Conservation (phyloP, 2,888 invertebrate genomes). For the Acleris holmiana region DNA sequence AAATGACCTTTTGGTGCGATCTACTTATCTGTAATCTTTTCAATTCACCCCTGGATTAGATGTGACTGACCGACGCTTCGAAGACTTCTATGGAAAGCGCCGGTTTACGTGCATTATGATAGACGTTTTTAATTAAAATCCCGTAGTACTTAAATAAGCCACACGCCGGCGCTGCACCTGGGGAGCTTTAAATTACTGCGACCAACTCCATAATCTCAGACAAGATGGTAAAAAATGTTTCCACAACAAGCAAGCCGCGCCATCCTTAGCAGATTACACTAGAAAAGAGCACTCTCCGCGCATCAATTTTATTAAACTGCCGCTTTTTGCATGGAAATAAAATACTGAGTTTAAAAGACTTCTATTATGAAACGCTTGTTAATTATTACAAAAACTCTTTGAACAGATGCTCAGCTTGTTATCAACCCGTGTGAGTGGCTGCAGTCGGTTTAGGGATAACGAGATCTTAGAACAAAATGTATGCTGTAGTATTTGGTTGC, state of each 20-base stretch:
- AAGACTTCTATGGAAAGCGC: background rate
- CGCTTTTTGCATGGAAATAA: constrained; percentile 73
- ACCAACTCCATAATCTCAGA: constrained; percentile 45
- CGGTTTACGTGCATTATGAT: constrained; percentile 54
- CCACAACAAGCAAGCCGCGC: constrained; percentile 45
- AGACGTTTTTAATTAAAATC: constrained; percentile 76
- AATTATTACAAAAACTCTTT: constrained; percentile 75
- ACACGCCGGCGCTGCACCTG: constrained; percentile 69
- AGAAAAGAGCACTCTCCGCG: constrained; percentile 58
- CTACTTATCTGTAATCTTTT: too few species aligned
- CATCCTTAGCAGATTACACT: constrained; percentile 42
- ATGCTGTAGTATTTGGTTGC: background rate
- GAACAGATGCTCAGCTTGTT: background rate
- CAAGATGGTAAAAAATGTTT: constrained; percentile 51
- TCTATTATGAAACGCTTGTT: constrained; percentile 75
- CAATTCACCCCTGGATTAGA: too few species aligned
- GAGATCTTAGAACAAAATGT: too few species aligned
- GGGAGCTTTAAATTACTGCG: constrained; percentile 66
- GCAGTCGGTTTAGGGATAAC: background rate
- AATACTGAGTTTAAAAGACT: constrained; percentile 76
- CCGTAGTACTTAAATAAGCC: constrained; percentile 69
- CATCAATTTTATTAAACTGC: constrained; percentile 72
- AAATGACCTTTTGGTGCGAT: too few species aligned
- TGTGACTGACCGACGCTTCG: too few species aligned
- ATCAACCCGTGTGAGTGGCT: constrained; percentile 3